phyloP scores from a whole-genome alignment of 1,140 invertebrate species.

The Oryctes rhinoceros region DNA sequence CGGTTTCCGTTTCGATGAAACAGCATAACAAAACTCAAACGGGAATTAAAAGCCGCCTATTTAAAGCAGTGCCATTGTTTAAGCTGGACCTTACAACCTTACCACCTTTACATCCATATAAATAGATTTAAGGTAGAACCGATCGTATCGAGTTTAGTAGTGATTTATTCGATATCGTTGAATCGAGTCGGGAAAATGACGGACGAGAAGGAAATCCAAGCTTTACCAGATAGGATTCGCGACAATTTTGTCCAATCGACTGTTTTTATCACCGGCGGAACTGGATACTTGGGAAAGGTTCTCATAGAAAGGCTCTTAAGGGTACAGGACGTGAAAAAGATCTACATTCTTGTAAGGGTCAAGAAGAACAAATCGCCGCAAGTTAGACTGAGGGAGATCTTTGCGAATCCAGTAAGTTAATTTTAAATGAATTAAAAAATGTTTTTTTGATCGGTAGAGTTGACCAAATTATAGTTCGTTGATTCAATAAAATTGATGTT shows the following conservation, averaged over 20 bases:
- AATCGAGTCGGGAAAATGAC: neutral
- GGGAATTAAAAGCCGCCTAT: no score
- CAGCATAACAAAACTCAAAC: no score
- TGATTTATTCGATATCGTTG: no score
- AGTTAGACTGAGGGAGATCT: conserved; percentile 70
- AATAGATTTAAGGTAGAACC: no score
- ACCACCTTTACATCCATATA: no score
- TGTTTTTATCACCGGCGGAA: conserved; percentile 71
- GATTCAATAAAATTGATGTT: no score
- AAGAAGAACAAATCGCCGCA: conserved; percentile 77
- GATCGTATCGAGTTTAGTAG: no score
- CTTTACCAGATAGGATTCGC: conserved; percentile 61
- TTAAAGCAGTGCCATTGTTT: no score
- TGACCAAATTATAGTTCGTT: no score
- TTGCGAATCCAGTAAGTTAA: conserved; percentile 68
- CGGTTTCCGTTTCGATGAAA: no score
- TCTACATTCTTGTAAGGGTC: conserved; percentile 81
- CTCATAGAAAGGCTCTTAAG: conserved; percentile 86
- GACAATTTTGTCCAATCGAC: conserved; percentile 64
- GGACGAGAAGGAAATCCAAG: neutral
- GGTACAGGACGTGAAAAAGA: conserved; percentile 72
- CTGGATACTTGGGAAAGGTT: conserved; percentile 88
- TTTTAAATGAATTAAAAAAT: neutral
- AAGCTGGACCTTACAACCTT: no score
- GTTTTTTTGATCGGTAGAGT: no score